Evolutionary conservation across 2,797 vertebrate species (phyloP), one percentile per base, ranked within the genome.

Genomic region (Cirrhinus molitorella): DNA sequence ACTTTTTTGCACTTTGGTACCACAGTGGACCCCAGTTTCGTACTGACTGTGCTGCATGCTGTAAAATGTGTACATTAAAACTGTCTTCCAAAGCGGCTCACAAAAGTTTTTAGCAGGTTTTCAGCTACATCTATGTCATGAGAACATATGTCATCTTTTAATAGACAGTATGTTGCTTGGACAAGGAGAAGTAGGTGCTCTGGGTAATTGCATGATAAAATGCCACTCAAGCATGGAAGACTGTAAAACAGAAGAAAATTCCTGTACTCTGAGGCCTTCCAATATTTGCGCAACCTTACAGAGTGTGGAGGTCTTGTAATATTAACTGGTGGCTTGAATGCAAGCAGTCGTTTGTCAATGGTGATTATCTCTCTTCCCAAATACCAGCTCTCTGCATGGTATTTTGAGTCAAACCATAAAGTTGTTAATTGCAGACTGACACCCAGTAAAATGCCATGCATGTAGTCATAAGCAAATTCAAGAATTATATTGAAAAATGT

Each of bases 241-340:
- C 70, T 23, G 5, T 66, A 71, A 57, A 80, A 70, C 45, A 57
- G 31, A 31, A 71, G 34, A 45, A 71, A 47, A 16, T 61, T n/a
- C 25, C 49, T 23, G 63, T 25, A 76, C 49, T 76, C 61, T 66
- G 59, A 67, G 47, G 73, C 73, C 28, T 77, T 76, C 28, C 61
- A 77, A 40, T 77, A 68, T 83, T 75, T 67, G 5, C 37, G 28
- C 16, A 70, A 37, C 59, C n/a, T 51, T 19, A 82, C 61, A 47
- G 81, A 83, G 17, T 23, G 31, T 83, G 73, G 59, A 53, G 49
- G 81, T 76, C 70, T 83, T 83, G 45, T 77, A 31, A 83, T 43
- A 57, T 76, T 77, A 14, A 77, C 51, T 77, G 37, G 73, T 13
- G 37, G 11, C 34, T 83, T 70, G 19, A 71, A 78, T 53, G n/a